Evolutionary conservation across 2,113 vertebrate species (phyloP), one percentile per base, ranked within the genome.

Genomic region (Tautogolabrus adspersus): DNA sequence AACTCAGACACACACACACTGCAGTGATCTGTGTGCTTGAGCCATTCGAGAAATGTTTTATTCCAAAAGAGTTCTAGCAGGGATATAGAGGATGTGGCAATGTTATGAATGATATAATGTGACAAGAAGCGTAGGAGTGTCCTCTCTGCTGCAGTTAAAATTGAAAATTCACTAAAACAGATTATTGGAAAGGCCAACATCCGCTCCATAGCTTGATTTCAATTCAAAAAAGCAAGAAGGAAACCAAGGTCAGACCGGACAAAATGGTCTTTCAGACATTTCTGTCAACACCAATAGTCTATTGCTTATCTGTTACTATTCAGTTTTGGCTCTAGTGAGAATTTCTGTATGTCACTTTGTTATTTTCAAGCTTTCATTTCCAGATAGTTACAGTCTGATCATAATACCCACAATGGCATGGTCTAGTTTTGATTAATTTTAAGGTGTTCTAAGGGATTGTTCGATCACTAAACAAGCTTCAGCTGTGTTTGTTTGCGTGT

Each of bases 301-400:
- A 38, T 71, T 47, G 40, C 10, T 10, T 74, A 61, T 58, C n/a
- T 54, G 59, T 56, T 16, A 19, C 18, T 40, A 23, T 72, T 79
- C 40, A 74, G 16, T 37, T 76, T n/a, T 42, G 75, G 38, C 30
- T 77, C 62, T 47, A 0, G 30, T 67, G 64, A 73, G 59, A 60
- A 13, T 83, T 61, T 59, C 38, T 77, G 70, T 59, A 40, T 55
- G 70, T 38, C 34, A 67, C 18, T 51, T 84, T 81, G 75, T 55
- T 65, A 79, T 87, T 75, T 68, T 83, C 65, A 76, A 77, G 75
- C 70, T 26, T 42, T 66, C 75, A 30, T 72, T 72, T 63, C 68
- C 52, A 82, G 58, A 78, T 6, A 49, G 15, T 49, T 82, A 70
- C 67, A 63, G 59, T 34, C 54, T 54, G 22, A 42, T 23, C 46